Evolutionary conservation across 2,113 vertebrate genomes (phyloP), one percentile per base, ranked within the genome.

Genomic region (Salvelinus fontinalis): DNA sequence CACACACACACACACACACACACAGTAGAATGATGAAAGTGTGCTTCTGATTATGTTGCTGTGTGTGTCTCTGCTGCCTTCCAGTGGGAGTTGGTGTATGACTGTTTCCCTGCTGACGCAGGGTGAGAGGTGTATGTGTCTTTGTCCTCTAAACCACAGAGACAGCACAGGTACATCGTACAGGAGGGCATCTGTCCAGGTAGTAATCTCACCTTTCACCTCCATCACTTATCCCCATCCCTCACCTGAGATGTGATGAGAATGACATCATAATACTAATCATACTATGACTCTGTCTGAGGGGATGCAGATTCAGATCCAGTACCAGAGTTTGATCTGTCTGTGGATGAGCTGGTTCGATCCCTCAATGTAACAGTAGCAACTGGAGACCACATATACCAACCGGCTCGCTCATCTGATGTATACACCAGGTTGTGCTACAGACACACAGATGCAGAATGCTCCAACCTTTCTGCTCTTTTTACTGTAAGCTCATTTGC

Each of bases 21-120:
- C 59, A 62, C 59, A 24, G 14, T 57, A 57, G 14, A 57, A 44
- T 12, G 9, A 12, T 11, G 39, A 44, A 44, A 44, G 39, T 44
- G 9, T 12, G 14, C 27, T 68, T 13, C n/a, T 29, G 20, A 3
- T 60, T 18, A 27, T 59, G 3, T 70, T 16, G 9, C 39, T 44
- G 39, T 71, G 20, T 8, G 13, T 73, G 6, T 62, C 70, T 59
- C 26, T 62, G 67, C 2, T 20, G 74, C 69, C 80, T 44, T 76
- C 24, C 71, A 91, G 91, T 91, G 90, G 86, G 70, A 86, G 44
- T 57, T 90, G 71, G n/a, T 70, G 0, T 59, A 60, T 48, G 7
- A 76, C 18, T 89, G 79, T 69, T 34, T 86, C 34, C 0, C 31
- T 0, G 73, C 68, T 0, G 0, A 27, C 5, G 27, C 16, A 2